These are phyloP conservation scores for Brachionus rotundiformis DNA, from an alignment of 1,140 invertebrate species.

Conservation along the genomic window DNA sequence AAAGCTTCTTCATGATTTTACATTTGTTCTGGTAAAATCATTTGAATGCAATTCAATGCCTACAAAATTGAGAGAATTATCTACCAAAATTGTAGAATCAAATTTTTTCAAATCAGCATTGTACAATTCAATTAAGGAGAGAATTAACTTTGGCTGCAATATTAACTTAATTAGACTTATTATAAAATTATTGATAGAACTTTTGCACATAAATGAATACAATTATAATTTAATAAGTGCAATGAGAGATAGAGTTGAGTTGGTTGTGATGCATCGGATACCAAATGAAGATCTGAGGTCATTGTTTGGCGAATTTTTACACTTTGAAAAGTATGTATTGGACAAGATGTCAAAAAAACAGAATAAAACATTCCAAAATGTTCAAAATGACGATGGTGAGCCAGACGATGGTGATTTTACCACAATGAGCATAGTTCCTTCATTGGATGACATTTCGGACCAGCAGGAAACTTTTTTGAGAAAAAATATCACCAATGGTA, in stretches of 20 bases:
- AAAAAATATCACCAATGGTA: slow-evolving; percentile 69
- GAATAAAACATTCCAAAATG: slow-evolving; percentile 12
- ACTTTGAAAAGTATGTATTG: background rate
- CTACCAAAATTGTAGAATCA: slow-evolving; percentile 7
- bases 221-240: background rate
- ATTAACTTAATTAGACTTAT: background rate
- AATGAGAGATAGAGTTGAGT: background rate
- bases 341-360: background rate
- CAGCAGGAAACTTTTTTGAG: slow-evolving; percentile 62
- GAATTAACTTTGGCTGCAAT: background rate
- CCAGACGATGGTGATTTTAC: slow-evolving; percentile 59
- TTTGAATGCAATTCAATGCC: slow-evolving; percentile 32
- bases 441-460: slow-evolving; percentile 56
- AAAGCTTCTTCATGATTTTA: background rate
- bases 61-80: background rate
- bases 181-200: background rate
- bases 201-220: slow-evolving; percentile 9
- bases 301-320: background rate
- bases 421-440: slow-evolving; percentile 57
- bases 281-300: background rate
- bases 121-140: background rate
- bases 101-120: background rate
- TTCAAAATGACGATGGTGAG: background rate
- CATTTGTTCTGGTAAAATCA: background rate
- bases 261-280: background rate